Percentiles rank a stretch among this genome's conserved stretches.
These are phyloP conservation scores for Perizoma affinitatum DNA, from an alignment of 2,888 invertebrate genomes.

Conservation along the genomic window DNA sequence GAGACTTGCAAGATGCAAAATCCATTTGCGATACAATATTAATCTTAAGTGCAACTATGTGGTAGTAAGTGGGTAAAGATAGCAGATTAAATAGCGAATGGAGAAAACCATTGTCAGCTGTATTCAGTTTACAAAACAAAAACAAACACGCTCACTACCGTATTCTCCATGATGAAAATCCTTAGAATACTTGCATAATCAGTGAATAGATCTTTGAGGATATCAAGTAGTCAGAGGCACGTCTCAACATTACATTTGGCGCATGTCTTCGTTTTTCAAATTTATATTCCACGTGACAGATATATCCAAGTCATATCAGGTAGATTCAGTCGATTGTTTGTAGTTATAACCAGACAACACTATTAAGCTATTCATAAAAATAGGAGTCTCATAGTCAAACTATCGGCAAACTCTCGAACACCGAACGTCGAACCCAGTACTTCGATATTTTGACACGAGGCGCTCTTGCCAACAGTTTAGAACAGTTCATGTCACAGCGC, in stretches of 20 bases:
- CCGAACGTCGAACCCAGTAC: constrained; percentile 24
- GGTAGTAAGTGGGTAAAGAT: constrained; percentile 5
- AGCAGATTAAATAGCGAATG: not conserved
- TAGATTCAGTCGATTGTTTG: too few species aligned
- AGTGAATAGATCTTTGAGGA: too few species aligned
- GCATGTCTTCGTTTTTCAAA: too few species aligned
- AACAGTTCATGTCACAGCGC: constrained; percentile 17
- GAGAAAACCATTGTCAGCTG: not conserved
- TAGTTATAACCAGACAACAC: too few species aligned
- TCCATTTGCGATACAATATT: constrained; percentile 42
- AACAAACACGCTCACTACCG: too few species aligned
- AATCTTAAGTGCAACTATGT: constrained; percentile 36
- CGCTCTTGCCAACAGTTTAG: constrained; percentile 19
- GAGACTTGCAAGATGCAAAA: constrained; percentile 39
- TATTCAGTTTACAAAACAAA: too few species aligned
- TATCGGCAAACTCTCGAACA: constrained; percentile 19
- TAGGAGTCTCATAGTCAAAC: constrained; percentile 13
- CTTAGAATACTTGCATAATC: too few species aligned
- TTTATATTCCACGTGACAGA: too few species aligned
- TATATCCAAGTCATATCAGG: too few species aligned
- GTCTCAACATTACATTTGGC: too few species aligned
- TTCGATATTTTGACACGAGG: constrained; percentile 21
- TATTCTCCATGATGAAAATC: too few species aligned
- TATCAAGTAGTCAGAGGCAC: too few species aligned
- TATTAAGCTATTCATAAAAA: constrained; percentile 1